phyloP scores from a whole-genome alignment of 2,888 invertebrate species.

The Phyllotreta cruciferae region DNA sequence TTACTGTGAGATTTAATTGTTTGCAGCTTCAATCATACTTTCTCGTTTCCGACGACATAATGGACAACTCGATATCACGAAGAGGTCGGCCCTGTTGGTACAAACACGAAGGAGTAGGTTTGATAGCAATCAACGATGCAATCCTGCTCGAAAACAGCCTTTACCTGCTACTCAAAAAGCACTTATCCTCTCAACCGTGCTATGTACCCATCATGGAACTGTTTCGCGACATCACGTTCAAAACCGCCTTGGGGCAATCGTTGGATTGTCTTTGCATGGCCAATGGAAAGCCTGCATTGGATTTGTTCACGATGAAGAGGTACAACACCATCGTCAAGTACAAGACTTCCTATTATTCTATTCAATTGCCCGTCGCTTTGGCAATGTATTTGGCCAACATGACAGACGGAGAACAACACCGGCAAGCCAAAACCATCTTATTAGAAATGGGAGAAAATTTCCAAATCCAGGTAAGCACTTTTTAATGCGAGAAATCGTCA shows the following conservation, averaged over 20 bases:
- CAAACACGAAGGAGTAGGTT: conserved; percentile 72
- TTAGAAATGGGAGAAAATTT: conserved; percentile 94
- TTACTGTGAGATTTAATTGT: conserved; percentile 1
- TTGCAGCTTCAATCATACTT: conserved; percentile 88
- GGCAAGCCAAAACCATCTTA: conserved; percentile 85
- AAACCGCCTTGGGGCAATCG: conserved; percentile 83
- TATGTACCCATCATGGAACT: conserved; percentile 82
- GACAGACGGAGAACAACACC: conserved; percentile 79
- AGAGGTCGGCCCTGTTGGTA: conserved; percentile 95
- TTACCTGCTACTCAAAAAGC: conserved; percentile 78
- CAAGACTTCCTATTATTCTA: conserved; percentile 93
- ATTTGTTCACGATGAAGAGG: conserved; percentile 82
- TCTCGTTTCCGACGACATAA: conserved; percentile 88
- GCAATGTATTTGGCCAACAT: conserved; percentile 86
- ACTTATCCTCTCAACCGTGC: conserved; percentile 77
- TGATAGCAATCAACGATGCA: conserved; percentile 85
- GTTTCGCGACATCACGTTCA: conserved; percentile 77
- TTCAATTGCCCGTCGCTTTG: conserved; percentile 87
- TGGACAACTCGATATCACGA: conserved; percentile 83
- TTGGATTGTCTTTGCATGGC: conserved; percentile 77
- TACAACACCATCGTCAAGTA: conserved; percentile 89
- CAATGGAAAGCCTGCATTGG: conserved; percentile 67
- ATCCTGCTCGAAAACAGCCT: conserved; percentile 80
- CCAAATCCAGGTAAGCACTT: conserved; percentile 80
- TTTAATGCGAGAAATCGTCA: not conserved